Base-by-base conservation (phyloP, 2,797 vertebrate species). In the Tiaroga cobitis region DNA sequence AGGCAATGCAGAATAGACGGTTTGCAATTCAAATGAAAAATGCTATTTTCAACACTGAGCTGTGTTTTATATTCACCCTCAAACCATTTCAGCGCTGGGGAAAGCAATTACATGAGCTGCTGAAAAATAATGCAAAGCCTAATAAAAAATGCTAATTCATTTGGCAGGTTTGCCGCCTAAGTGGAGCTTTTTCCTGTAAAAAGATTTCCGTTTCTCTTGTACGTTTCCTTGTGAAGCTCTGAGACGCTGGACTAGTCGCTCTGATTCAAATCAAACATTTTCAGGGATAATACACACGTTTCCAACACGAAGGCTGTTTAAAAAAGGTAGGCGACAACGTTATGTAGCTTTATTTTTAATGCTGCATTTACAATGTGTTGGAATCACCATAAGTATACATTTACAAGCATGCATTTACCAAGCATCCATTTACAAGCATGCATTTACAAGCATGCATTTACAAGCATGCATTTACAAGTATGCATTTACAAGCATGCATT, bases 21-120 rank as follows among this genome's bases (percentile, higher is more conserved):
- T 79, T 86, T 83, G 74, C 68, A 80, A 83, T 86, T 78, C 54
- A 82, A 86, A 82, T 82, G n/a, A 82, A 78, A 81, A 86, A 70
- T 70, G 80, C 51, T 78, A 82, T 82, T 86, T 86, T 67, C 49
- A 63, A 75, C 63, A 43, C 37, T 37, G 75, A 65, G 67, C 68
- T 56, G 75, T 70, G 54, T 79, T 83, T 79, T 65, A 54, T 79
- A 79, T 83, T 86, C 69, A 0, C 29, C 76, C 80, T 69, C 51
- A 54, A 78, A 82, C 41, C 13, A 24, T 84, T 69, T 56, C 46
- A 68, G 46, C 2, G 4, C 21, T 54, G 73, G 21, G n/a, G 78
- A 84, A 84, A 59, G 34, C 74, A 84, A 84, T 84, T 84, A 84
- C 73, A 56, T 29, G 63, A 69, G 63, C 63, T 41, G 82, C 63